Conservation (phyloP, 2,888 invertebrate genomes). For the Eretmocerus hayati region DNA sequence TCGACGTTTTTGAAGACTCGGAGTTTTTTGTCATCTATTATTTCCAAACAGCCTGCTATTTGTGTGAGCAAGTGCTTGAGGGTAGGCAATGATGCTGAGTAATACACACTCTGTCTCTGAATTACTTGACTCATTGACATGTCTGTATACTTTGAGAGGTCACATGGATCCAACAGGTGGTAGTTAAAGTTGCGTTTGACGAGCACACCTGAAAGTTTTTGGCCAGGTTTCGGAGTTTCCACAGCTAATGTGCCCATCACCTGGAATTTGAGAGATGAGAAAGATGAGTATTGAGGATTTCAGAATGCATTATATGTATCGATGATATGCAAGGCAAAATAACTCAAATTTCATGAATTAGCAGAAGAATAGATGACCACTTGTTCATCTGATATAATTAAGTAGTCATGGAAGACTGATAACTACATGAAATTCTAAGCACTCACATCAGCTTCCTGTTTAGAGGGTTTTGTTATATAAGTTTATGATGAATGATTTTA, state of each 20-base stretch:
- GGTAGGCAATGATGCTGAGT: slow-evolving; percentile 66
- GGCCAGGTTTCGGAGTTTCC: slow-evolving; percentile 70
- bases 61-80: slow-evolving; percentile 71
- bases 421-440: too few relatives aligned
- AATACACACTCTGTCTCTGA: slow-evolving; percentile 87
- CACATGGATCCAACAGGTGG: slow-evolving; percentile 84
- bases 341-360: too few relatives aligned
- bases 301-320: too few relatives aligned
- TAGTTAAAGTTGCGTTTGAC: slow-evolving; percentile 98
- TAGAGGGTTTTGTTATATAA: too few relatives aligned
- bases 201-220: slow-evolving; percentile 81
- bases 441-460: too few relatives aligned
- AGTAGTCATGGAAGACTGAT: too few relatives aligned
- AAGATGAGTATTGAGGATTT: too few relatives aligned
- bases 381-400: too few relatives aligned
- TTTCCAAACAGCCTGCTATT: slow-evolving; percentile 68
- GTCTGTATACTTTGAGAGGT: slow-evolving; percentile 93
- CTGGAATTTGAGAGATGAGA: too few relatives aligned
- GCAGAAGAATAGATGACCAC: too few relatives aligned
- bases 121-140: slow-evolving; percentile 88
- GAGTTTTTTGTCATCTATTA: slow-evolving; percentile 67
- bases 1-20: slow-evolving; percentile 78
- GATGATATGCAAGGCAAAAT: too few relatives aligned
- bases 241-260: slow-evolving; percentile 91
- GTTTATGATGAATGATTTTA: too few relatives aligned